These are phyloP conservation scores for Apomyelois bistriatella DNA, from an alignment of 2,888 invertebrate genomes.

Conservation along the genomic window DNA sequence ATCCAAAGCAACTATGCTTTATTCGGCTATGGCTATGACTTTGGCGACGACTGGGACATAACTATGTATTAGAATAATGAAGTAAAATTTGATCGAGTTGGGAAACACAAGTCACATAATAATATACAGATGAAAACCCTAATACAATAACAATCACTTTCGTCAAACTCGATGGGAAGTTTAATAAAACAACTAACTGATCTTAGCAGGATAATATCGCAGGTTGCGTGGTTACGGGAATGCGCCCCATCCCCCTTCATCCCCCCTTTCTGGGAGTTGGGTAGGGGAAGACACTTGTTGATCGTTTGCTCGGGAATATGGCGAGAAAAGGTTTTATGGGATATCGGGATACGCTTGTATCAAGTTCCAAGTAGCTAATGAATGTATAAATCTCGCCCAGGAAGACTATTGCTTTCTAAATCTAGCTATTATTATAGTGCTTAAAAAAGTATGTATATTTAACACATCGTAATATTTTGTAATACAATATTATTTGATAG, in stretches of 20 bases:
- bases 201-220: constrained; percentile 2
- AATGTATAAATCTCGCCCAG: neutral
- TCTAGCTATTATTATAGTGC: too few relatives aligned
- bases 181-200: constrained; percentile 8
- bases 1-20: too few relatives aligned
- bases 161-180: constrained; percentile 7
- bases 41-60: too few relatives aligned
- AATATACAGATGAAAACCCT: too few relatives aligned
- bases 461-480: too few relatives aligned
- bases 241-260: constrained; percentile 8
- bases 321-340: neutral
- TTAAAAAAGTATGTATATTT: too few relatives aligned
- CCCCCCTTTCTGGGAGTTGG: neutral
- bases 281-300: constrained; percentile 17
- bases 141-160: neutral
- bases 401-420: neutral
- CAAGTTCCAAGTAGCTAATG: neutral
- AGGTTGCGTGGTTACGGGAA: constrained; percentile 17
- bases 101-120: too few relatives aligned
- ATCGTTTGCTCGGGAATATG: constrained; percentile 9
- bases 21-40: too few relatives aligned
- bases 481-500: too few relatives aligned
- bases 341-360: neutral
- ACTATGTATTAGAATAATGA: too few relatives aligned
- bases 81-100: too few relatives aligned